These are phyloP conservation scores for Rhabdornis inornatus DNA, from an alignment of 2,113 vertebrate species.

Conservation along the genomic window DNA sequence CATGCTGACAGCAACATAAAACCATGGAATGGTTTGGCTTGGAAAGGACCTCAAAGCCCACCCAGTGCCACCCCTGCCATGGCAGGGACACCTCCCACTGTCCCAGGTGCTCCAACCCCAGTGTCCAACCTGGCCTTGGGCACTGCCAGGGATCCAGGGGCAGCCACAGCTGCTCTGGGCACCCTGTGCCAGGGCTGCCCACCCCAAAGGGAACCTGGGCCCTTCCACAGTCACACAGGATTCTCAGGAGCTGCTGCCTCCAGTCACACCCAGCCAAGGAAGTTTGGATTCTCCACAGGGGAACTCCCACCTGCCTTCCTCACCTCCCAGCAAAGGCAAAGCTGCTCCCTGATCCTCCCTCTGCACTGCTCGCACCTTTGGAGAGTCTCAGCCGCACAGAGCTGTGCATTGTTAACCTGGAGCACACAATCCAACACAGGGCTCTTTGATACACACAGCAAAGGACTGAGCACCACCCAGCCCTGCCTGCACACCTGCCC, in stretches of 20 bases:
- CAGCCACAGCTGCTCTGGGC: not conserved
- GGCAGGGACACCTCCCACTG: not conserved
- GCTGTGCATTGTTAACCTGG: fast-evolving
- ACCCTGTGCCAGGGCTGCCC: not conserved
- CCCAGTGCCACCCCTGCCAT: fast-evolving
- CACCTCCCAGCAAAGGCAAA: not conserved
- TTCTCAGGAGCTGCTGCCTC: not conserved
- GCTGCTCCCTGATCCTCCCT: not conserved
- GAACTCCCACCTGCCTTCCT: not conserved
- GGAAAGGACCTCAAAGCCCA: not conserved
- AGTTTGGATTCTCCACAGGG: not conserved
- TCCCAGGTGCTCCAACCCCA: fast-evolving
- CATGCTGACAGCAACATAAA: not conserved
- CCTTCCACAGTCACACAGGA: not conserved
- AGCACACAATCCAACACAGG: fast-evolving
- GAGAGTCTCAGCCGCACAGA: not conserved
- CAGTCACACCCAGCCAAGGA: not conserved
- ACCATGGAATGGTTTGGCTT: not conserved
- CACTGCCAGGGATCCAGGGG: not conserved
- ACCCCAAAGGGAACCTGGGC: not conserved
- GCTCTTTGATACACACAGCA: not conserved
- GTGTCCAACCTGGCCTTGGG: fast-evolving
- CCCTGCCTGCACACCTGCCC: not conserved
- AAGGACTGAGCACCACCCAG: fast-evolving
- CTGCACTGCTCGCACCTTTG: fast-evolving